Evolutionary conservation across 2,113 vertebrate genomes (phyloP).

Genomic region (Epinephelus cyanopodus): DNA sequence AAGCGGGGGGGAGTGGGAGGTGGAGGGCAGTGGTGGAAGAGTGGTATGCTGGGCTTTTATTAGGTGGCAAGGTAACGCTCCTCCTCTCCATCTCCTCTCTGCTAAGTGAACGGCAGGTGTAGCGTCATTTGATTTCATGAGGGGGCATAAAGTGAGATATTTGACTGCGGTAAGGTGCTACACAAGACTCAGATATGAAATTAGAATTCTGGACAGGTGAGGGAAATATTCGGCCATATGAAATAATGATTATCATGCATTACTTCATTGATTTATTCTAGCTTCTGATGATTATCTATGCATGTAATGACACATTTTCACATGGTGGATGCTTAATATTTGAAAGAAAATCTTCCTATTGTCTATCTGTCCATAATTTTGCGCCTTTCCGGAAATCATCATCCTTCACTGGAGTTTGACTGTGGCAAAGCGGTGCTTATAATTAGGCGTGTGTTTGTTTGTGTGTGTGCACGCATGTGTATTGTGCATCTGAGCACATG

Average conservation of each 20-base stretch:
- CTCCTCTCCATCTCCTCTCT: slow-evolving; percentile 12
- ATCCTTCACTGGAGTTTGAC: slow-evolving; percentile 79
- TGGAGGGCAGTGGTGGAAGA: slow-evolving; percentile 81
- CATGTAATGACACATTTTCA: slow-evolving; percentile 18
- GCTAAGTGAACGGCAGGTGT: slow-evolving; percentile 55
- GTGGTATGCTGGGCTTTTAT: slow-evolving; percentile 75
- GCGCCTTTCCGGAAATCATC: slow-evolving; percentile 65
- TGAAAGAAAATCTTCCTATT: slow-evolving; percentile 37
- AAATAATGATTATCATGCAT: slow-evolving; percentile 7
- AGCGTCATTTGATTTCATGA: slow-evolving; percentile 40
- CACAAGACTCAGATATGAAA: neutral
- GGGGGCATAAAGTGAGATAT: neutral
- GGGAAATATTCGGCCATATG: neutral
- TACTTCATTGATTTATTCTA: neutral
- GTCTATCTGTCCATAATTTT: slow-evolving; percentile 56
- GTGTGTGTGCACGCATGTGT: slow-evolving; percentile 58
- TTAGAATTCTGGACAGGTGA: neutral
- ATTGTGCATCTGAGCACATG: slow-evolving; percentile 69
- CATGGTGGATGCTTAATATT: slow-evolving; percentile 45
- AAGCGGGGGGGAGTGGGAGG: slow-evolving; percentile 20
- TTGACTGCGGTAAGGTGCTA: neutral
- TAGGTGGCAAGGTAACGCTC: slow-evolving; percentile 71
- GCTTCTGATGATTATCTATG: slow-evolving; percentile 25
- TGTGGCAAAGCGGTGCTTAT: slow-evolving; percentile 73
- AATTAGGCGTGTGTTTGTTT: slow-evolving; percentile 71